Percentiles rank a stretch among this genome's conserved stretches.
These are phyloP conservation scores for Spisula subtruncata DNA, from an alignment of 2,888 invertebrate species.

Conservation along the genomic window DNA sequence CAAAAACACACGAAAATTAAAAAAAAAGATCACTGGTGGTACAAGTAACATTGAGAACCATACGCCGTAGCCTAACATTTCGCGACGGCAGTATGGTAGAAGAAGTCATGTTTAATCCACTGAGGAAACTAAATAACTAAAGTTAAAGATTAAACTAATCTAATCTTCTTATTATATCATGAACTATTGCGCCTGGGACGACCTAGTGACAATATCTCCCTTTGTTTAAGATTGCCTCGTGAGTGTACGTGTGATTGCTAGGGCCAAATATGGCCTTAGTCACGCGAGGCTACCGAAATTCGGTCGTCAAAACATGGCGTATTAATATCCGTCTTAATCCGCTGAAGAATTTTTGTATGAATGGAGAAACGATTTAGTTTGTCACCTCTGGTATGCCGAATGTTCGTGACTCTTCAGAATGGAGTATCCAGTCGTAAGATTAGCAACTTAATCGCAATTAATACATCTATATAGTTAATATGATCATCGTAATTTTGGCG, in stretches of 20 bases:
- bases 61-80: too few relatives aligned
- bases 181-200: background rate
- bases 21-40: too few relatives aligned
- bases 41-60: too few relatives aligned
- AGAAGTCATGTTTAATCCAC: too few relatives aligned
- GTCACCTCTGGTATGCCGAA: background rate
- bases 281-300: constrained; percentile 5
- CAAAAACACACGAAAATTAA: too few relatives aligned
- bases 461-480: background rate
- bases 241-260: background rate
- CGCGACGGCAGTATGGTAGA: too few relatives aligned
- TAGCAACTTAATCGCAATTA: background rate
- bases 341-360: background rate
- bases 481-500: background rate
- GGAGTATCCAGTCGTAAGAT: background rate
- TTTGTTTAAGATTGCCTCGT: background rate
- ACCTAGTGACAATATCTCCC: too few relatives aligned
- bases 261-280: constrained; percentile 28
- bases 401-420: background rate
- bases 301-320: constrained; percentile 40
- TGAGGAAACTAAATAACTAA: too few relatives aligned
- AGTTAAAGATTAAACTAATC: too few relatives aligned
- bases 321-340: constrained; percentile 6
- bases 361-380: background rate
- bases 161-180: background rate